These are phyloP conservation scores for Drosophila stalkeri DNA, from an alignment of 2,888 invertebrate genomes.

Conservation along the genomic window DNA sequence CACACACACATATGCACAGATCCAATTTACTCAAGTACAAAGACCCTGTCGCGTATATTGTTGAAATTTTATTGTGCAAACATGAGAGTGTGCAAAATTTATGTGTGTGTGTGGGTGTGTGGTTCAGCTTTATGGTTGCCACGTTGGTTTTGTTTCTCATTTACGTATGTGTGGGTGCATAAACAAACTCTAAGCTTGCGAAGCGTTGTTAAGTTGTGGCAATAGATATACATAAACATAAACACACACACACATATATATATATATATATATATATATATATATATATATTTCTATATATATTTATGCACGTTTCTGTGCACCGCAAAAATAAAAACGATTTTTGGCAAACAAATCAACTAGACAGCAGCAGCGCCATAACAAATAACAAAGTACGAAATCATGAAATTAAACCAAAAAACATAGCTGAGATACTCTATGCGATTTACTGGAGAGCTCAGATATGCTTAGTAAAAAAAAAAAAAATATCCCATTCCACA, in stretches of 20 bases:
- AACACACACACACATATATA: not conserved
- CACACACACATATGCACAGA: slow-evolving; percentile 59
- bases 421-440: slow-evolving; percentile 53
- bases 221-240: slow-evolving; percentile 3
- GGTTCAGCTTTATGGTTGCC: slow-evolving; percentile 74
- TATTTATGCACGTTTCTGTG: slow-evolving; percentile 8
- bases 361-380: slow-evolving; percentile 45
- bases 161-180: slow-evolving; percentile 33
- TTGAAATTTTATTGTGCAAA: slow-evolving; percentile 79
- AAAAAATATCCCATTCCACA: too few species aligned
- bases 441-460: not conserved
- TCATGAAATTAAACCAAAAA: slow-evolving; percentile 1
- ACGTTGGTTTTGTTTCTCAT: slow-evolving; percentile 68
- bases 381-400: slow-evolving; percentile 25
- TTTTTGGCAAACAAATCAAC: slow-evolving; percentile 77
- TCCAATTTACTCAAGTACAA: slow-evolving; percentile 81
- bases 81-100: slow-evolving; percentile 63
- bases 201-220: slow-evolving; percentile 68
- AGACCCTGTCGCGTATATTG: slow-evolving; percentile 79
- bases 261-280: slow-evolving; percentile 8
- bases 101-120: slow-evolving; percentile 22
- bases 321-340: slow-evolving; percentile 72
- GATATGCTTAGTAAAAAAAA: too few species aligned
- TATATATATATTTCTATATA: slow-evolving; percentile 16
- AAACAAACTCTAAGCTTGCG: slow-evolving; percentile 53